Conservation (phyloP, 2,797 vertebrate genomes). For the Carduelis carduelis region DNA sequence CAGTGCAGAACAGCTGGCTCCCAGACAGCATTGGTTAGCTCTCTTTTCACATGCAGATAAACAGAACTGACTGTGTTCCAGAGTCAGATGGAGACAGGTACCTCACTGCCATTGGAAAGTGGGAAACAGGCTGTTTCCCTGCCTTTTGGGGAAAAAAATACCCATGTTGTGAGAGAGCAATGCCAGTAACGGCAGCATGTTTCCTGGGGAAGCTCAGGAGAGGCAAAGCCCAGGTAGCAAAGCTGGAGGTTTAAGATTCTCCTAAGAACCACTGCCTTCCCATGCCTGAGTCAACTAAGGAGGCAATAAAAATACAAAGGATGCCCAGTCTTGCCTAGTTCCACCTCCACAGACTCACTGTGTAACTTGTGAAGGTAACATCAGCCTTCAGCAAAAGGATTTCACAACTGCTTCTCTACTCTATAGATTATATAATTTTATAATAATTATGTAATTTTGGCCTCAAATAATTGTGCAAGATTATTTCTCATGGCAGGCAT, state of each 20-base stretch:
- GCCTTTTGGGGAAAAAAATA: not conserved
- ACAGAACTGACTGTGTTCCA: not conserved
- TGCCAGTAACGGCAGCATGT: accelerated
- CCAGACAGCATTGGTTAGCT: accelerated
- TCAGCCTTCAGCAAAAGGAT: not conserved
- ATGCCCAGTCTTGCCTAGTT: not conserved
- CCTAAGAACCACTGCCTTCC: not conserved
- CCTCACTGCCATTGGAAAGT: not conserved
- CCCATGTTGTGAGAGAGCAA: accelerated
- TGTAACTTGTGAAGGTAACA: not conserved
- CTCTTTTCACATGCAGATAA: not conserved
- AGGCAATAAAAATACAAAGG: not conserved
- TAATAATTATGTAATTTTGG: not conserved
- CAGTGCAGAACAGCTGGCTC: accelerated
- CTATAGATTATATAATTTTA: not conserved
- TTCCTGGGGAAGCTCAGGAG: not conserved
- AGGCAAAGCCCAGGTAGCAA: not conserved
- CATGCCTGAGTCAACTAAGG: not conserved
- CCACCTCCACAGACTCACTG: not conserved
- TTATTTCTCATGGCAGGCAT: not conserved
- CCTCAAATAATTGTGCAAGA: not conserved
- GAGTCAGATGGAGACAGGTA: not conserved
- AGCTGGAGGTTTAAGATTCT: not conserved
- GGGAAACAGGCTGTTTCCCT: not conserved
- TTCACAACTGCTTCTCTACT: not conserved